Conservation (phyloP, 2,113 vertebrate genomes). For the Zootoca vivipara region DNA sequence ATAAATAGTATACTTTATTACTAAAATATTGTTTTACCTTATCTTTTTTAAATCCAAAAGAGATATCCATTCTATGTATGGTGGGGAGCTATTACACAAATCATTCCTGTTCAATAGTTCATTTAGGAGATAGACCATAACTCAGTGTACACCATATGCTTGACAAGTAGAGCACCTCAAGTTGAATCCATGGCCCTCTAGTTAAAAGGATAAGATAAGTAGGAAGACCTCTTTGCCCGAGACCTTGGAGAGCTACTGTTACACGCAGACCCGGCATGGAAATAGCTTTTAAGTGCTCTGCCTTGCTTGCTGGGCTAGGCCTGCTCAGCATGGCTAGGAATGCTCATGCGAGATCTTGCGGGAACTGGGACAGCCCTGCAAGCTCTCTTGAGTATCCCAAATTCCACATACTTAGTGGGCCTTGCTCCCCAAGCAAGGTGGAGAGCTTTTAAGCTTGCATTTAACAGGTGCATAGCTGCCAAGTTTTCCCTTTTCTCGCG, state of each 20-base stretch:
- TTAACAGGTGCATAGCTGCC: not conserved
- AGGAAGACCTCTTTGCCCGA: not conserved
- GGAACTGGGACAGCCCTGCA: no score
- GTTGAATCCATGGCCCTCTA: not conserved
- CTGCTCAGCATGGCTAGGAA: no score
- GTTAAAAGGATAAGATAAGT: not conserved
- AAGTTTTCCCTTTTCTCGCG: no score
- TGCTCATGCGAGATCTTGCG: no score
- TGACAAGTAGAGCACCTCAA: not conserved
- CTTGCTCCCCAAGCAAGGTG: no score
- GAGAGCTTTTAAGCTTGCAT: no score
- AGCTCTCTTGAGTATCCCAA: no score
- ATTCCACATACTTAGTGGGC: no score
- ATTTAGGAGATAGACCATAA: not conserved
- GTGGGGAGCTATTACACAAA: constrained; percentile 20
- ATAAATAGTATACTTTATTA: constrained; percentile 6
- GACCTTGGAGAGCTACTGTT: not conserved
- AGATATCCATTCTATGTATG: constrained; percentile 18
- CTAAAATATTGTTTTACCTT: constrained; percentile 10
- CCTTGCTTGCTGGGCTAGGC: no score
- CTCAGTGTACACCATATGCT: not conserved
- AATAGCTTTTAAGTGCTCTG: no score
- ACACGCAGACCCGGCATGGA: no score
- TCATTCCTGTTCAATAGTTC: not conserved
- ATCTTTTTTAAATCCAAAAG: not conserved